These are phyloP conservation scores for Heliconius eleuchia DNA, from an alignment of 1,140 invertebrate genomes.

Conservation along the genomic window DNA sequence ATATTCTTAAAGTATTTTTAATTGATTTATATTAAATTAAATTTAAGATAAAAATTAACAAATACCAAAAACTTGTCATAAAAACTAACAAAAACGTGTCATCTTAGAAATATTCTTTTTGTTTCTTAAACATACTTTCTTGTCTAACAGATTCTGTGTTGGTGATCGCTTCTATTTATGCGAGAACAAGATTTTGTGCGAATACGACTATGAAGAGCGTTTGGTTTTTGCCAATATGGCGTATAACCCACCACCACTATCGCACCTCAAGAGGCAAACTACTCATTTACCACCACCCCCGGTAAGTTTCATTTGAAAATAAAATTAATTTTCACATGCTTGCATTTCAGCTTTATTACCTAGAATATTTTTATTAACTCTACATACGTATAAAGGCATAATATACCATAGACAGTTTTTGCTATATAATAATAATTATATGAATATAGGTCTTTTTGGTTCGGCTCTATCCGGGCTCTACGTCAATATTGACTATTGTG, in stretches of 20 bases:
- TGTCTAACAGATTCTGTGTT: conserved; percentile 93
- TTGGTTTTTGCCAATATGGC: conserved; percentile 95
- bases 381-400: too few relatives aligned
- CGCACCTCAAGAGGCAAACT: conserved; percentile 93
- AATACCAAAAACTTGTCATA: too few relatives aligned
- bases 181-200: conserved; percentile 98
- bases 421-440: neutral
- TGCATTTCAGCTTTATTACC: too few relatives aligned
- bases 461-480: neutral
- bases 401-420: neutral
- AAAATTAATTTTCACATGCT: too few relatives aligned
- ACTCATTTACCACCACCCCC: conserved; percentile 80
- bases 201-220: conserved; percentile 97
- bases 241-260: conserved; percentile 92
- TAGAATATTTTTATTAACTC: too few relatives aligned
- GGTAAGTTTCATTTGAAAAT: conserved; percentile 47
- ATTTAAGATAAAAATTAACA: too few relatives aligned
- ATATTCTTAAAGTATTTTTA: too few relatives aligned
- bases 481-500: conserved; percentile 6
- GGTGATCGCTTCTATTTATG: conserved; percentile 97
- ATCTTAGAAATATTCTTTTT: neutral
- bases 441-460: neutral
- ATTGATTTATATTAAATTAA: too few relatives aligned
- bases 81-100: neutral
- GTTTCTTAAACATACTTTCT: conserved; percentile 7